Conservation (phyloP, 2,888 invertebrate species). For the Mesopsocus fuscifrons region DNA sequence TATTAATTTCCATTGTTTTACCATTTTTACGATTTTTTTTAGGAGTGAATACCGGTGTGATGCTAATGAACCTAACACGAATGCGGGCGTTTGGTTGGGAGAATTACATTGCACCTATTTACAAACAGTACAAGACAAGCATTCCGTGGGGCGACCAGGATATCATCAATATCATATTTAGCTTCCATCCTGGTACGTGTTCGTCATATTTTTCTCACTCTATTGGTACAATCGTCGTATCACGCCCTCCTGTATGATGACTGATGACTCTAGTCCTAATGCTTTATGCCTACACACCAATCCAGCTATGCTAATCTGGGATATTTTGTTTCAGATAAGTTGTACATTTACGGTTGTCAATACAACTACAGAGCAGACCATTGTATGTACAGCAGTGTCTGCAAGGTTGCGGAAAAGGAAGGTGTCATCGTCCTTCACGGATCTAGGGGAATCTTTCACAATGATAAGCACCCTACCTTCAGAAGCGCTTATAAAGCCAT, state of each 20-base stretch:
- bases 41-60: slow-evolving; percentile 93
- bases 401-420: slow-evolving; percentile 44
- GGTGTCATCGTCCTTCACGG: slow-evolving; percentile 81
- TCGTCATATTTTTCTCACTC: slow-evolving; percentile 9
- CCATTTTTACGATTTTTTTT: too few relatives aligned
- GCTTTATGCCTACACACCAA: too few relatives aligned
- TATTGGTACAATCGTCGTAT: slow-evolving; percentile 8
- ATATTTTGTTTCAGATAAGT: slow-evolving; percentile 50
- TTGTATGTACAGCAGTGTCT: slow-evolving; percentile 87
- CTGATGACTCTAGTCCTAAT: too few relatives aligned
- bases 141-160: slow-evolving; percentile 98
- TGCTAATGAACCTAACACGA: slow-evolving; percentile 90
- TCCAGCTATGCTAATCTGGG: too few relatives aligned
- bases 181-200: slow-evolving; percentile 48
- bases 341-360: slow-evolving; percentile 62
- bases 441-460: slow-evolving; percentile 70
- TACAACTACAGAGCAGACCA: slow-evolving; percentile 91
- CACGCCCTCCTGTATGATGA: too few relatives aligned
- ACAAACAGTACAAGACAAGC: slow-evolving; percentile 62
- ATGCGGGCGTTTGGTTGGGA: slow-evolving; percentile 78
- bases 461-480: slow-evolving; percentile 70
- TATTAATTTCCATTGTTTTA: too few relatives aligned
- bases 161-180: slow-evolving; percentile 78
- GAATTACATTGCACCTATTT: slow-evolving; percentile 63
- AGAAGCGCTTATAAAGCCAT: slow-evolving; percentile 45